Evolutionary conservation across 2,797 vertebrate species (phyloP), one percentile per base, ranked within the genome.

Genomic region (Aythya fuligula): DNA sequence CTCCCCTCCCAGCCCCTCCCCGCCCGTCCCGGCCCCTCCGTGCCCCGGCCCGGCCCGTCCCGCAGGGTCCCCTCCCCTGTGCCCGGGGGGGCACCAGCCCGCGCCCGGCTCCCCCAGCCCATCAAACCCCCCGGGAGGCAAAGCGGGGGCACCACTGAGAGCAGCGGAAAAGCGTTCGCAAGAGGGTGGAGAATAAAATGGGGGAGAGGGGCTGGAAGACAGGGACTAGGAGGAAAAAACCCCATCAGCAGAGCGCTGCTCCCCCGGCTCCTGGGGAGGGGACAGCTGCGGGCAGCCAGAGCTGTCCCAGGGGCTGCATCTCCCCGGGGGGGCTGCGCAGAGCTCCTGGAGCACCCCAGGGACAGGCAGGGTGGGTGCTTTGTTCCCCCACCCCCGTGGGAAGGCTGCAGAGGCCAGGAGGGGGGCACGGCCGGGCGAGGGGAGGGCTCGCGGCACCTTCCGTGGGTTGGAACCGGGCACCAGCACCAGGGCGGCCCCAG

Each of bases 281-380:
- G 49, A 20, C 39, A 21, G 32, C 13, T 4, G n/a, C 24, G 22
- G 45, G 45, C 24, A 51, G 49, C 24, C 25, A 25, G 39, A 39
- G 60, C 60, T 21, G 32, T 16, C 19, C 22, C 54, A 47, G 24
- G 11, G 72, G 32, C n/a, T 5, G 21, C 22, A 12, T 34, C 43
- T 24, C 18, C 9, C 15, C 36, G 34, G 58, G 41, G 54, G 43
- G 39, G 54, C 3, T 1, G 45, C 47, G 22, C 22, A 78, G 32
- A 13, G 10, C n/a, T 22, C 72, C 57, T 51, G 60, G 39, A 79
- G 15, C 27, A 18, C 0, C 13, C 25, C 61, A 8, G 17, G 76
- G 4, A 15, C 2, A 2, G 57, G 34, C 45, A 3, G 0, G 9
- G 53, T 2, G 13, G 54, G 58, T 0, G 30, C 2, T 8, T 7